Percentiles rank a stretch among this genome's conserved stretches.
These are phyloP conservation scores for Sigmodon hispidus DNA, from an alignment of 2,113 vertebrate species.

Conservation along the genomic window DNA sequence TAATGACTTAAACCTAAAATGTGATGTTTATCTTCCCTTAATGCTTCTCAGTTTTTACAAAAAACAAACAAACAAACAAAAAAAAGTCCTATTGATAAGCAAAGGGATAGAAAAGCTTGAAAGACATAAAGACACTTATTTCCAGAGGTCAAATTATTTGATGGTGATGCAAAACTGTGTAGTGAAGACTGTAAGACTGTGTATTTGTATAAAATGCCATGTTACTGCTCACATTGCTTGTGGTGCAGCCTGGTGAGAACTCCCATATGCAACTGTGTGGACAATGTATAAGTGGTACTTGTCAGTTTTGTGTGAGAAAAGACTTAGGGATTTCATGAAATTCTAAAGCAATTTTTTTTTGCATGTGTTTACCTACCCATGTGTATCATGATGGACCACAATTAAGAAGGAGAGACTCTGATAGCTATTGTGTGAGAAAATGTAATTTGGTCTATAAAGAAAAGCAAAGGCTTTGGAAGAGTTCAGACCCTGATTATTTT, in stretches of 20 bases:
- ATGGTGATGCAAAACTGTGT: background rate
- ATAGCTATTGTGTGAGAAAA: background rate
- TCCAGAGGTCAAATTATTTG: background rate
- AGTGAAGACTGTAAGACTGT: background rate
- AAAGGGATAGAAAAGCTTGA: constrained; percentile 4
- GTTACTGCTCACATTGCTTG: background rate
- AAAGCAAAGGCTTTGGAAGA: background rate
- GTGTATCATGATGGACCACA: background rate
- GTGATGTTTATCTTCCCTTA: background rate
- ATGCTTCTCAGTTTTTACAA: background rate
- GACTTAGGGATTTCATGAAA: background rate
- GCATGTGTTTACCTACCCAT: background rate
- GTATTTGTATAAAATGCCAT: background rate
- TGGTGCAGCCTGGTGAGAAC: background rate
- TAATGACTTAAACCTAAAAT: constrained; percentile 16
- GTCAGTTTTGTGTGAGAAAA: background rate
- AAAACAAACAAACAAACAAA: too few relatives aligned
- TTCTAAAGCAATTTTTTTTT: background rate
- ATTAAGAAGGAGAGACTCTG: background rate
- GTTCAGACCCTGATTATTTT: background rate
- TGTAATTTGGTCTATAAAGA: background rate
- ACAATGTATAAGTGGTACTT: background rate
- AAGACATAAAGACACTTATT: background rate
- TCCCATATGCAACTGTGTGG: background rate
- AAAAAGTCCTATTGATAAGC: background rate